These are phyloP conservation scores for Emys orbicularis DNA, from an alignment of 2,797 vertebrate species.

Conservation along the genomic window DNA sequence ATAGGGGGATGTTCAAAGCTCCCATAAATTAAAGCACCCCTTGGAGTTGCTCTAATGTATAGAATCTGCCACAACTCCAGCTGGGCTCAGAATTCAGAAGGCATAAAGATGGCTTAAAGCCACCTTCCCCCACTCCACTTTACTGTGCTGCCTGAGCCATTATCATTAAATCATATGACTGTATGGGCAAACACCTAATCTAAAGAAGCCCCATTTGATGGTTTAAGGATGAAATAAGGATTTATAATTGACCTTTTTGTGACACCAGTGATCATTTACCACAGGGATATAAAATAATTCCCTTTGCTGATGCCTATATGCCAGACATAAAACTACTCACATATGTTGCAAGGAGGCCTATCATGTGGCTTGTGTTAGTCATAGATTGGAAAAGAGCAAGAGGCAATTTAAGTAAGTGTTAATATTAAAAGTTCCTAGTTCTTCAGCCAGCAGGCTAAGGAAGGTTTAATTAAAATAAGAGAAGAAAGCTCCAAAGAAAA, in stretches of 20 bases:
- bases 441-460: not conserved
- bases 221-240: conserved; percentile 1
- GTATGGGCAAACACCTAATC: not conserved
- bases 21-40: not conserved
- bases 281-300: not conserved
- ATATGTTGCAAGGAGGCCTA: not conserved
- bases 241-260: not conserved
- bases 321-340: not conserved
- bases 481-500: not conserved
- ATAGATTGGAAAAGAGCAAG: not conserved
- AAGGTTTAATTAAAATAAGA: fast-evolving
- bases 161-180: not conserved
- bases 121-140: not conserved
- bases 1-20: not conserved
- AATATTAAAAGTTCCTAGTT: not conserved
- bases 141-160: not conserved
- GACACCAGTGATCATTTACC: not conserved
- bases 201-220: conserved; percentile 20
- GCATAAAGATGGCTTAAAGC: no score
- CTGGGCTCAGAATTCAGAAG: not conserved
- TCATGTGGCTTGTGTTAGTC: not conserved
- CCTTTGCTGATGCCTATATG: not conserved
- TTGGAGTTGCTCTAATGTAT: not conserved
- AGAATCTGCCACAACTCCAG: not conserved
- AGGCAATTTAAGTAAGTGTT: not conserved